Conservation (phyloP, 2,797 vertebrate species). For the Aplochiton taeniatus region DNA sequence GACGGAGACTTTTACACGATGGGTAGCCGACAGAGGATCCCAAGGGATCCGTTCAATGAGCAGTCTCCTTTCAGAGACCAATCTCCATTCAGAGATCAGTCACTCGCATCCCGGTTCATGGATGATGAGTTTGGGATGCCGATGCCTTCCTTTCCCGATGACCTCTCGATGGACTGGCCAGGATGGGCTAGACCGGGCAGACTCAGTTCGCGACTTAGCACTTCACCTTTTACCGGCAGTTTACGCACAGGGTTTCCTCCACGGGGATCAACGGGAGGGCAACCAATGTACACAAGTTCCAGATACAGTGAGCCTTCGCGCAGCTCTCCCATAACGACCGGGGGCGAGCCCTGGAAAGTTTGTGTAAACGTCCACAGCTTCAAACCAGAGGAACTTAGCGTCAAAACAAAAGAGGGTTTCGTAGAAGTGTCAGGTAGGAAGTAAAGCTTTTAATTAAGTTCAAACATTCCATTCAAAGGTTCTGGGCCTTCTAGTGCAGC, state of each 20-base stretch:
- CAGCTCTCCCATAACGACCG: conserved; percentile 63
- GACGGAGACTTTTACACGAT: conserved; percentile 80
- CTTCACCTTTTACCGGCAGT: conserved; percentile 80
- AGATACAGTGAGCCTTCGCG: conserved; percentile 77
- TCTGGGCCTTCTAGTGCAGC: too few species aligned
- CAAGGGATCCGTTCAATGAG: conserved; percentile 82
- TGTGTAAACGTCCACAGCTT: conserved; percentile 99
- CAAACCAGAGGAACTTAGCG: conserved; percentile 88
- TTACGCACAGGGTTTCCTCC: conserved; percentile 80
- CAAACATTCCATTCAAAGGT: too few species aligned
- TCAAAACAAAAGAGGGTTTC: conserved; percentile 94
- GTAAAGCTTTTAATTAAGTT: conserved; percentile 34
- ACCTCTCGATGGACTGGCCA: conserved; percentile 90
- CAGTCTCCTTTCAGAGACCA: conserved; percentile 66
- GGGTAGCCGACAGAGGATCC: conserved; percentile 82
- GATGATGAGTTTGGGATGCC: conserved; percentile 93
- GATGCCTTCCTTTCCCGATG: conserved; percentile 87
- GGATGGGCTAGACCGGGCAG: conserved; percentile 88
- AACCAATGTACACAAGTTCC: conserved; percentile 70
- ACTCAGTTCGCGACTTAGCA: conserved; percentile 73
- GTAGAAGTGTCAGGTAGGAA: conserved; percentile 95
- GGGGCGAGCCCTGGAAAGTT: conserved; percentile 95
- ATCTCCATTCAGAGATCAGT: conserved; percentile 81
- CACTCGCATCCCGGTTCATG: conserved; percentile 86
- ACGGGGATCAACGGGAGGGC: conserved; percentile 70